Evolutionary conservation across 2,797 vertebrate genomes (phyloP), one percentile per base, ranked within the genome.

Genomic region (Thripadectes ignobilis): DNA sequence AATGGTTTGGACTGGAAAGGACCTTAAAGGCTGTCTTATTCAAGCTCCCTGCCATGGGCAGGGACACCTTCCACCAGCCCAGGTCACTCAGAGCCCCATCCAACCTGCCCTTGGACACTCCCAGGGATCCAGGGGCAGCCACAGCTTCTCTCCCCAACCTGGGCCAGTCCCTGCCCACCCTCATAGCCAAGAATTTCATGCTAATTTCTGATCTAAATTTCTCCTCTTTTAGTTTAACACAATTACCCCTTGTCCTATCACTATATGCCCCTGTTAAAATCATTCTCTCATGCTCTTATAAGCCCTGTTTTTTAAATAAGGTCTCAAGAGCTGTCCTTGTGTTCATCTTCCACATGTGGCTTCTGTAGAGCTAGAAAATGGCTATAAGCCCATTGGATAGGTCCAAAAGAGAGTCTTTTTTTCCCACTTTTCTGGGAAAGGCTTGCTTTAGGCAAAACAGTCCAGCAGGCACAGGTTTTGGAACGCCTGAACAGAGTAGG

Each of bases 61-160:
- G 39, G 14, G 22, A 41, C 71, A 62, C 1, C 7, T 77, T 4
- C 14, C 20, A 39, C 9, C 10, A 0, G 8, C 2, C n/a, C 63
- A 51, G 20, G 7, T 0, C 39, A 9, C 38, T 63, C n/a, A 32
- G 15, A 58, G 13, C 1, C 6, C 23, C 0, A 0, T 21, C 23
- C 49, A 63, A 0, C 16, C 65, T n/a, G 27, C 14, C 29, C 57
- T 30, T 22, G 38, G 17, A 4, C 65, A 63, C 20, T 69, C 0
- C 14, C 49, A 76, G 87, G 3, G 43, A 38, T 45, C 45, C 20
- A 45, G 41, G 18, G 16, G 3, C 36, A 76, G 55, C 26, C 69
- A 7, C 34, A 41, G 48, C 41, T 68, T 0, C 45, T 58, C 13
- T 58, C 29, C 27, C n/a, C 2, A 45, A 0, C n/a, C 10, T 59